Evolutionary conservation across 64 coral and sea anemone species (phyloP), one percentile per base, ranked within the genome.

Genomic region (Acropora tenuis): DNA sequence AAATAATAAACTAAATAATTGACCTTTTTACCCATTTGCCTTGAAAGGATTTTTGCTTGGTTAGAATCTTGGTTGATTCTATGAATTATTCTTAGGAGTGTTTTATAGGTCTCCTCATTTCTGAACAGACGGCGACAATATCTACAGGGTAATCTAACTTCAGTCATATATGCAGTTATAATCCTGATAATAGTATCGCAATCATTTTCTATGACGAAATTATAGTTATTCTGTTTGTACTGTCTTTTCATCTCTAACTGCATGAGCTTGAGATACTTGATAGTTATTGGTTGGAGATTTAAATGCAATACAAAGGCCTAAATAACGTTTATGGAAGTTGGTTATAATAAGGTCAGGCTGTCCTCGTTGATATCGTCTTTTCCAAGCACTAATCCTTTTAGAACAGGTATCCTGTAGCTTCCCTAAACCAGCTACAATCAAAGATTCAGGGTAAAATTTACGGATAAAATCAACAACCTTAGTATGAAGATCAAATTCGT

Each of bases 241-340:
- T 0, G 1, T 44, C 73, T 41, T 74, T 81, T 20, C 63, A 90
- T 69, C 55, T 50, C 77, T 50, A 8, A 44, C 16, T 90, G 88
- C 17, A 30, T 30, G 30, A 30, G 50, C 59, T 1, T 63, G 3
- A 8, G 53, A 45, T 46, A 90, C 2, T 7, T 48, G 5, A 15
- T 57, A 76, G 18, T 18, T 79, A 8, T 41, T 20, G 10, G n/a
- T 18, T 3, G 76, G 89, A 12, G 40, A 47, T 19, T 82, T 90
- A 50, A 90, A 90, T 50, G 82, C 89, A 18, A 90, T 79, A 66
- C 8, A 68, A 5, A 80, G 13, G 5, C 77, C 88, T 8, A 1
- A 45, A 12, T 90, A 90, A 42, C 69, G 3, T 42, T 20, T 68
- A 17, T 90, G 52, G 17, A 11, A 10, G 20, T 90, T 90, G 10